phyloP scores from a whole-genome alignment of 2,888 invertebrate genomes.

The Celastrina argiolus region DNA sequence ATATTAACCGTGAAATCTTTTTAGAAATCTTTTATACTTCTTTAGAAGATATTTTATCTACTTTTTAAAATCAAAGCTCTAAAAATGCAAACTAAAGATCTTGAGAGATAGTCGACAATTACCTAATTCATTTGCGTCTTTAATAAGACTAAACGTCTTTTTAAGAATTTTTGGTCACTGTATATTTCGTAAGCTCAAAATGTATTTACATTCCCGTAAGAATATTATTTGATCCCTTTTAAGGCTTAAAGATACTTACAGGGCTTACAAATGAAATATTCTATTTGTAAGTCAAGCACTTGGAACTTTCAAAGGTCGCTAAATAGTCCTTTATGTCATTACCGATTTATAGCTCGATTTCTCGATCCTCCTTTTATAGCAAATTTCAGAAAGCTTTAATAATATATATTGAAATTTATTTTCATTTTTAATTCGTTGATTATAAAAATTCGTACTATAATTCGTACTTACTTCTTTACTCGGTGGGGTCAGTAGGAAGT shows the following conservation, averaged over 20 bases:
- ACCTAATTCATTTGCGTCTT: conserved; percentile 5
- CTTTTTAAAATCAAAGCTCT: background rate
- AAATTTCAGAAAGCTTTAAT: background rate
- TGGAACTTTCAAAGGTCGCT: conserved; percentile 1
- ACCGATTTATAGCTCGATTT: background rate
- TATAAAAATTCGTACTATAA: no score
- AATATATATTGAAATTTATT: background rate
- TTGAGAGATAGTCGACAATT: background rate
- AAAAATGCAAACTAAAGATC: background rate
- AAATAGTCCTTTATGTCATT: conserved; percentile 4
- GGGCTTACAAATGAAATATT: background rate
- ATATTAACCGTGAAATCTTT: no score
- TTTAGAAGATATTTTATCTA: no score
- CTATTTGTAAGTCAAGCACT: background rate
- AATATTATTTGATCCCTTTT: conserved; percentile 18
- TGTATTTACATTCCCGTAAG: conserved; percentile 7
- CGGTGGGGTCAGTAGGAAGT: no score
- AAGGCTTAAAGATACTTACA: conserved; percentile 8
- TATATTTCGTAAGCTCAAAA: background rate
- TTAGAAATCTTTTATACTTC: no score
- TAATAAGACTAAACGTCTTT: conserved; percentile 1
- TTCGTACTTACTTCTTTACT: no score
- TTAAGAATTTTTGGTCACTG: background rate
- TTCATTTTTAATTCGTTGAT: no score
- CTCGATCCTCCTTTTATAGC: background rate